Base-by-base conservation (phyloP, 2,113 vertebrate genomes). In the Centropristis striata region DNA sequence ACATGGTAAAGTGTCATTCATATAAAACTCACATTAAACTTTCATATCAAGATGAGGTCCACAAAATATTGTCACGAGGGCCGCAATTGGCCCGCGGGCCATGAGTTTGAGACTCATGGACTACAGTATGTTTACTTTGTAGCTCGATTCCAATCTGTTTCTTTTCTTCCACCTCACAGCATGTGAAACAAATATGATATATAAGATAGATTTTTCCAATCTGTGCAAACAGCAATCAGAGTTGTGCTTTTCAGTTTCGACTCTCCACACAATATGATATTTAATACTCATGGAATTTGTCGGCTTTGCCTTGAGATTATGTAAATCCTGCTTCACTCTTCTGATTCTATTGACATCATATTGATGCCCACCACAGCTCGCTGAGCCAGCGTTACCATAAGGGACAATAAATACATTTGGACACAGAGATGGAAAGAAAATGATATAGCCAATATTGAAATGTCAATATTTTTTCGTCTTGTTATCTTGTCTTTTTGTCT, bases 241-340 rank as follows among this genome's bases (percentile, higher is more conserved):
- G 50, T 47, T 4, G 0, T 15, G 49, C 28, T 70, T 65, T 32
- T 59, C 4, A 25, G 8, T 50, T 60, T 71, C 1, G n/a, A 83
- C 0, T 73, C 23, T 49, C 12, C 20, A 20, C 42, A 55, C 13
- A 42, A n/a, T 50, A 58, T n/a, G 28, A 12, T 64, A 25, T 59
- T 81, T 16, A 57, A 42, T 51, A 9, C 67, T 65, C 5, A 21
- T 4, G 42, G 49, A 53, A 75, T 57, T 28, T 63, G 16, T 46
- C 72, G 23, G 32, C 14, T 39, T 55, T 65, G 10, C 23, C 25
- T 61, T 42, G 39, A 71, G 12, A 57, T 28, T 64, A 47, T 69
- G n/a, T 49, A 44, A 74, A 65, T 69, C 61, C 15, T 36, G 18
- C 55, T 25, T 70, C 37, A 41, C 37, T 49, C 44, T 36, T 15